Base-by-base conservation (phyloP, 2,113 vertebrate genomes). In the Seriola rivoliana region DNA sequence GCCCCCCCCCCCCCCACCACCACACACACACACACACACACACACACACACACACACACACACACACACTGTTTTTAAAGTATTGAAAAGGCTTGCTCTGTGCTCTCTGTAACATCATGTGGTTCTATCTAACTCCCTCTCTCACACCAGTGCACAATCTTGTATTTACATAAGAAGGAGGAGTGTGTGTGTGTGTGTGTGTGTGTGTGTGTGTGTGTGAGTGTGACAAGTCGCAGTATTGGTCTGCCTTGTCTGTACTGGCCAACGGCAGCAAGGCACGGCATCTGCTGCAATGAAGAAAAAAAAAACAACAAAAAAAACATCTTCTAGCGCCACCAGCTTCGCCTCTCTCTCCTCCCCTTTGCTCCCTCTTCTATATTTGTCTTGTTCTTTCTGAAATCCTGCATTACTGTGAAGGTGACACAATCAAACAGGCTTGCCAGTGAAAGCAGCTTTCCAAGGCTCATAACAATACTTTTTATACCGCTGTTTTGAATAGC, bases 131-230 rank as follows among this genome's bases (percentile, higher is more conserved):
- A 40, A 92, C 78, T 88, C 42, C 54, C 36, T 73, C 78, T 76
- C 74, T 88, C 87, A 86, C 86, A 84, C 67, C 82, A 64, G 44
- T 78, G 82, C 68, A 75, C 81, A 86, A 71, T 80, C 69, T 79
- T 72, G 57, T 90, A 86, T 93, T 91, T 92, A 92, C 87, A 91
- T 88, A 84, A 84, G 78, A 29, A 72, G 74, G 38, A 65, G 38
- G 60, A 52, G 16, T 34, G 82, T 70, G 74, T 63, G 19, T 74
- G 67, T 73, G 65, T 77, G 63, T 85, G 40, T 79, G 40, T 46
- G 48, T 14, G 48, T 50, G 46, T 69, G 60, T 58, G 17, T 70
- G 25, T 6, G 48, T 62, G 59, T 54, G 50, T 59, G 58, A 7
- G 62, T 64, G 62, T 50, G 65, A 70, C 42, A 55, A 72, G 71